Evolutionary conservation across 2,113 vertebrate species (phyloP), one percentile per base, ranked within the genome.

Genomic region (Cyprinus carpio): DNA sequence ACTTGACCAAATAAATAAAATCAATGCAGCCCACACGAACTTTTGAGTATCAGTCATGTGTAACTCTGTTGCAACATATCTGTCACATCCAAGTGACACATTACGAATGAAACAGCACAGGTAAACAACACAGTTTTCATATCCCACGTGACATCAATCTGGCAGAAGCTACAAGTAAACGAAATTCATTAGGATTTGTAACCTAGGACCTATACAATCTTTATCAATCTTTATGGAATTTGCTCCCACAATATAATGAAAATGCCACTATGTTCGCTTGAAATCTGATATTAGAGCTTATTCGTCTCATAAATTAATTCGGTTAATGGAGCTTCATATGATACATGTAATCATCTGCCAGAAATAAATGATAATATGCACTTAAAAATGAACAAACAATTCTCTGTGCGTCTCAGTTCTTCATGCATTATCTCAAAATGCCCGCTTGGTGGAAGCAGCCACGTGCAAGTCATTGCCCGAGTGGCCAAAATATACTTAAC

Each of bases 391-490:
- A 12, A 49, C 13, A 84, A 13, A 27, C 46, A 67, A 46, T 34
- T 86, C 29, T 49, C 16, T 37, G 27, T 13, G 27, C 5, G 40
- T 31, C 56, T 60, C 7, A 10, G 54, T 49, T 79, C 46, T 31
- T 62, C 9, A 60, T 89, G 89, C 78, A 86, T 82, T 88, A 80
- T 83, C 87, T 82, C 80, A 31, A 77, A 79, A 76, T 80, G 87
- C 54, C 89, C 89, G 81, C 89, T 83, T 87, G 89, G 89, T 89
- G 89, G 89, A 76, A 89, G 89, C 87, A 89, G 82, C 65, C 51
- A 84, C 84, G 67, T 83, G 58, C 69, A 69, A 85, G 75, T 81
- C n/a, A n/a, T 43, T 46, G 34, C 31, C 7, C 37, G 40, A 31
- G n/a, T 40, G 69, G 27, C 18, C 43, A 74, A n/a, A 11, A n/a